Base-by-base conservation (phyloP, 2,113 vertebrate genomes). In the Plotosus lineatus region DNA sequence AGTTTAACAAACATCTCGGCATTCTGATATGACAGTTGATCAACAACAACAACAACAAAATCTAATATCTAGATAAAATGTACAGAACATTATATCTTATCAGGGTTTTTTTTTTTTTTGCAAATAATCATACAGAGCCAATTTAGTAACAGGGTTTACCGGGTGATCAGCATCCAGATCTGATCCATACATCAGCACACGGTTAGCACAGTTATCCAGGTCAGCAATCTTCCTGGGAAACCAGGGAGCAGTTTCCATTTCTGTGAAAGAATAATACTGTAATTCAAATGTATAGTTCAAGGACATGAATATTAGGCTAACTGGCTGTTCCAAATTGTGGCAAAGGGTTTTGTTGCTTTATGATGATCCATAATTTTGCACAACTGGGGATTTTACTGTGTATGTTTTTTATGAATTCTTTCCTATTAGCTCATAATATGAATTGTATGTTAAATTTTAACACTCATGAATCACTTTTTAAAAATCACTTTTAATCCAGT, bases 161-260 rank as follows among this genome's bases (percentile, higher is more conserved):
- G 95, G 95, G 75, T 97, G 95, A 75, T 99, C 97, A 0, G 97
- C 98, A 87, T 99, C 98, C 87, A 99, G 89, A 46, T 98, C 96
- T 0, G 95, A 96, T 19, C 98, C 98, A 0, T 99, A 99, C 97
- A 99, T 98, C 90, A 99, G 89, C 84, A 99, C 98, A 81, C 96
- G 91, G 88, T 98, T 98, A 19, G 96, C 95, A 90, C 97, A 98
- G 83, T 94, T 95, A 92, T 99, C 97, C 92, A 99, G 90, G 89
- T 99, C 97, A 46, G 97, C 95, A 87, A 98, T 96, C 93, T 96
- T 98, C 92, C 95, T 97, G 0, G 98, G 98, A 89, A 99, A 99
- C 98, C 97, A 99, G 60, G 96, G 96, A 51, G 95, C 83, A 17
- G 89, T 91, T 80, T 95, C 95, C 93, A 95, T 94, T 81, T 92